Evolutionary conservation across 1,140 invertebrate species (phyloP), one percentile per base, ranked within the genome.

Genomic region (Acromyrmex echinatior): DNA sequence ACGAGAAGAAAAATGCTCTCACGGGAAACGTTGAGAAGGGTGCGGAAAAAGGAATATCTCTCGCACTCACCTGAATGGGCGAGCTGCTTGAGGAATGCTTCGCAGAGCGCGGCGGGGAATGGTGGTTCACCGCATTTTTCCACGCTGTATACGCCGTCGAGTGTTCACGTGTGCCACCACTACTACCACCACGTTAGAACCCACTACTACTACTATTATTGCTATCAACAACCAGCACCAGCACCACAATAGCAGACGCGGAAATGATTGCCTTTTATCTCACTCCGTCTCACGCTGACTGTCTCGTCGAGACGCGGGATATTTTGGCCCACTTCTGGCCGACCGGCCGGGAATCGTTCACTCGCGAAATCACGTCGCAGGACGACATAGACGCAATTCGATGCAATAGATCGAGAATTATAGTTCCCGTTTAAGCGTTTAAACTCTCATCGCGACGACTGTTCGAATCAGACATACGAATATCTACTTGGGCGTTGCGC

Each of bases 101-200:
- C 53, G 86, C 16, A 51, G 68, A 45, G 63, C 25, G 79, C 31
- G 45, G 7, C 53, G 58, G 21, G 58, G 66, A 12, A 49, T 21
- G 28, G 35, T 51, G 51, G 58, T 86, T 88, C 76, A 90, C 81
- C 86, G 89, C 90, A 91, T 91, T 68, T 76, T 90, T 86, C 53
- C 66, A 88, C 82, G 76, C 65, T 65, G 89, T 66, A 49, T 51
- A 82, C 53, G 79, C 58, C 35, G 78, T 21, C 45, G 73, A 87
- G 51, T 63, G 88, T 90, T 90, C 76, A 81, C 86, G 79, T 88
- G 86, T 86, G 74, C 82, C 74, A 79, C 82, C 21, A 78, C 51
- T 66, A 39, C 45, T 86, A 86, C 12, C 73, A 79, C 88, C 56
- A 79, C 66, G 35, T 56, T 73, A 31, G 35, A 60, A 73, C 39